Evolutionary conservation across 1,140 invertebrate species (phyloP).

Genomic region (Choristoneura fumiferana): DNA sequence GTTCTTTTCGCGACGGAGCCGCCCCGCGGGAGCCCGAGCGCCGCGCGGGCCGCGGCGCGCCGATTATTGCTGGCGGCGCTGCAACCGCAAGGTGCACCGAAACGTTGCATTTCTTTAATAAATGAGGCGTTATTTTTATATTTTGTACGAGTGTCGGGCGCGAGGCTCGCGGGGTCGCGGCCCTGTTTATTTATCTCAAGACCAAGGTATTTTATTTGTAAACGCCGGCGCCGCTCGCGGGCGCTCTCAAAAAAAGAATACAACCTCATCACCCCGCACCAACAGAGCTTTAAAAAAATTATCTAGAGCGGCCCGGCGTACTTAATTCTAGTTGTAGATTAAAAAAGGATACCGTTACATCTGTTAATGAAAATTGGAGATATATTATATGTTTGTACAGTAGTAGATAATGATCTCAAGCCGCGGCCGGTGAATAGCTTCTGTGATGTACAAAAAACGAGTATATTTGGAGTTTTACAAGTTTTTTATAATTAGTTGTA

Average conservation of each 20-base stretch:
- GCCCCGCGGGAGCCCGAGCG: not conserved
- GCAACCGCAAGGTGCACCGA: conserved; percentile 32
- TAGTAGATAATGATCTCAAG: conserved; percentile 68
- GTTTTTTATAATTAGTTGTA: conserved; percentile 78
- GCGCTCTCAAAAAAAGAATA: conserved; percentile 32
- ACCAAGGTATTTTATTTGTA: conserved; percentile 73
- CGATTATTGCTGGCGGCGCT: conserved; percentile 6
- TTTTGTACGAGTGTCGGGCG: conserved; percentile 43
- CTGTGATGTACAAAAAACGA: conserved; percentile 74
- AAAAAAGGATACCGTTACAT: conserved; percentile 65
- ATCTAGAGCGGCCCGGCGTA: conserved; percentile 39
- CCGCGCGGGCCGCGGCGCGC: conserved; percentile 26
- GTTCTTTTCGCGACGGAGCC: not conserved
- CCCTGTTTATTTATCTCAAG: conserved; percentile 66
- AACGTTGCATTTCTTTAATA: conserved; percentile 68
- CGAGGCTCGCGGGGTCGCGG: conserved; percentile 48
- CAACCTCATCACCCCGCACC: not conserved
- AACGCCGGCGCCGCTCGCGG: conserved; percentile 37
- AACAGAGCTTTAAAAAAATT: conserved; percentile 69
- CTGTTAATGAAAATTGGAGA: conserved; percentile 62
- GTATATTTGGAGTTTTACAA: conserved; percentile 75
- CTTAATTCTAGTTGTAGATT: conserved; percentile 67
- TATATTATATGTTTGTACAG: conserved; percentile 70
- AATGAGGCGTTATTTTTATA: conserved; percentile 61
- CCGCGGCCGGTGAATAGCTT: conserved; percentile 63